Conservation (phyloP, 2,113 vertebrate species). For the Synchiropus splendidus region DNA sequence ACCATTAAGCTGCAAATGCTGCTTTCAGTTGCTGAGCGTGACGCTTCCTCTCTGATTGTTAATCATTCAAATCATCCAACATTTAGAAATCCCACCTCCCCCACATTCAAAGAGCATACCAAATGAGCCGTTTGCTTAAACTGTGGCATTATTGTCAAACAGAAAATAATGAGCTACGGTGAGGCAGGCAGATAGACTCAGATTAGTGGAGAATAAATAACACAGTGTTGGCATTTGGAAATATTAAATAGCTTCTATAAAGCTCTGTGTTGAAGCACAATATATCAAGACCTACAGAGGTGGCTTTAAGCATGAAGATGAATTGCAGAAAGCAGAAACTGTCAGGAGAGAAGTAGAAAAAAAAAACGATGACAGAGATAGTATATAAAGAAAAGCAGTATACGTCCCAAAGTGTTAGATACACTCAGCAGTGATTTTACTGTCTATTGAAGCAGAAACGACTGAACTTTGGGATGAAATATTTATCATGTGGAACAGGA, state of each 20-base stretch:
- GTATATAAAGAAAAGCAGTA: constrained; percentile 36
- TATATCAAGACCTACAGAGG: constrained; percentile 23
- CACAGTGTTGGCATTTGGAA: constrained; percentile 25
- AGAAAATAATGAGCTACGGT: constrained; percentile 29
- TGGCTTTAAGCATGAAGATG: constrained; percentile 43
- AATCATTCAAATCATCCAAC: constrained; percentile 21
- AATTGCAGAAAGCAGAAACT: constrained; percentile 23
- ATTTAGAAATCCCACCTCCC: constrained; percentile 4
- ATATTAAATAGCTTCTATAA: constrained; percentile 46
- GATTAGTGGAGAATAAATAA: constrained; percentile 48
- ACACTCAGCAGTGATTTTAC: constrained; percentile 60
- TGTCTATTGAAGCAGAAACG: constrained; percentile 61
- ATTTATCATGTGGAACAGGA: constrained; percentile 57
- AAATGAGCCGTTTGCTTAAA: constrained; percentile 34
- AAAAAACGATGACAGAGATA: constrained; percentile 10
- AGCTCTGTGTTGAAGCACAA: constrained; percentile 18
- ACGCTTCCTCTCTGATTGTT: constrained; percentile 14
- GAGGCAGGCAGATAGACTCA: constrained; percentile 13
- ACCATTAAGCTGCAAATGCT: constrained; percentile 5
- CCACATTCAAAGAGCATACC: constrained; percentile 27
- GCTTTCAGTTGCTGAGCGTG: constrained; percentile 10
- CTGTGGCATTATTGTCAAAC: constrained; percentile 28
- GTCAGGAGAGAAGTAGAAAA: constrained; percentile 8
- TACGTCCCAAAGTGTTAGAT: constrained; percentile 49
- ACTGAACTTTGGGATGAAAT: constrained; percentile 66